Evolutionary conservation across 1,140 invertebrate species (phyloP).

Genomic region (Brachionus rotundiformis): DNA sequence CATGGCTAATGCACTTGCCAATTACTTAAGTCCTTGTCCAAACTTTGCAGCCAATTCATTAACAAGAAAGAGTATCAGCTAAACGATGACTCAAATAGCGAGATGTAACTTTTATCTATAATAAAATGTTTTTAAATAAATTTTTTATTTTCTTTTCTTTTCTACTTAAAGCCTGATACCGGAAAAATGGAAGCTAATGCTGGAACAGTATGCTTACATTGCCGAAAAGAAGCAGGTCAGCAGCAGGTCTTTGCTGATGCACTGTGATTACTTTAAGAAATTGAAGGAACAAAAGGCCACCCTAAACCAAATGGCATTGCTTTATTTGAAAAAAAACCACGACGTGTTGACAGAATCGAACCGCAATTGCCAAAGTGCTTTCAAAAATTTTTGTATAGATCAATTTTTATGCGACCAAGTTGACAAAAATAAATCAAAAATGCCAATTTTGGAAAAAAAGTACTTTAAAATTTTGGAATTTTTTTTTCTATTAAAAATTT

Average conservation of each 20-base stretch:
- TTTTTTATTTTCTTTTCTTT: background rate
- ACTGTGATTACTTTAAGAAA: constrained; percentile 46
- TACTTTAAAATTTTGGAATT: background rate
- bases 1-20: too few species aligned
- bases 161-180: background rate
- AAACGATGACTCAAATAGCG: background rate
- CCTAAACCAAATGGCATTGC: constrained; percentile 36
- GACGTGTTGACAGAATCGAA: constrained; percentile 15
- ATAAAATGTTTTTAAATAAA: constrained; percentile 16
- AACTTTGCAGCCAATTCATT: constrained; percentile 17
- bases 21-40: constrained; percentile 19
- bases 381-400: constrained; percentile 43
- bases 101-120: constrained; percentile 42
- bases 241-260: background rate
- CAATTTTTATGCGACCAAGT: constrained; percentile 25
- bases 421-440: background rate
- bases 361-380: constrained; percentile 3
- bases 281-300: constrained; percentile 19
- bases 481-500: background rate
- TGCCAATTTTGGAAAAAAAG: constrained; percentile 37
- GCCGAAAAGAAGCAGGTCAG: constrained; percentile 43
- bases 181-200: constrained; percentile 42
- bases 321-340: constrained; percentile 30
- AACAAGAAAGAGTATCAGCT: constrained; percentile 40
- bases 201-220: constrained; percentile 44